Evolutionary conservation across 2,113 vertebrate genomes (phyloP), one percentile per base, ranked within the genome.

Genomic region (Suncus etruscus): DNA sequence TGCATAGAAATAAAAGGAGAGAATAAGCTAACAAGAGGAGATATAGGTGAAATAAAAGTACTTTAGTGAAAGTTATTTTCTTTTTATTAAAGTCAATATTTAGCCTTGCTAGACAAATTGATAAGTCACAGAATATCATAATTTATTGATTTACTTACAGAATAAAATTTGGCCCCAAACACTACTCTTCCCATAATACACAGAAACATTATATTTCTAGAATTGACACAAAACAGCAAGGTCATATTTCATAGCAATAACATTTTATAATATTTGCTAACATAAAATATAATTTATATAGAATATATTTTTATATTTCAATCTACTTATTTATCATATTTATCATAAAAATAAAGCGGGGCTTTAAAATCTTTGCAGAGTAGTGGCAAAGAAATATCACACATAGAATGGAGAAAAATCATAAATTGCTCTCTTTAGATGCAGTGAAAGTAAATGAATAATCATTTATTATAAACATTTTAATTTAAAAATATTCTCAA

Each of bases 131-230:
- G 66, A 73, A 47, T 25, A 11, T 0, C 8, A 80, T 83, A 18
- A 68, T 50, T 85, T 86, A 83, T 61, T 83, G 51, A 79, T 4
- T 24, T 84, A 11, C 24, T 76, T 63, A 65, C 86, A 84, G 3
- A 11, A 8, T 69, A 76, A 74, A 61, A 0, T 78, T 82, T 90
- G 48, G 22, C 1, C 15, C 14, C 10, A 29, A 81, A 74, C 3
- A 83, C 15, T 50, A 12, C 76, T 76, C 68, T 51, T 72, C 12
- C 11, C 25, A 74, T 12, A 61, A 2, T 84, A 39, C 51, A 65
- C 7, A 77, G 16, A 84, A 73, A 6, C 16, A 83, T 14, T 2
- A 1, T 0, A 81, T 82, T 63, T 15, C 31, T 81, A 82, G 32
- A 91, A 75, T 8, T 74, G 24, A 87, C 10, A 83, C 5, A 81